Conservation (phyloP, 1,140 invertebrate species). For the Dendroctonus ponderosae region DNA sequence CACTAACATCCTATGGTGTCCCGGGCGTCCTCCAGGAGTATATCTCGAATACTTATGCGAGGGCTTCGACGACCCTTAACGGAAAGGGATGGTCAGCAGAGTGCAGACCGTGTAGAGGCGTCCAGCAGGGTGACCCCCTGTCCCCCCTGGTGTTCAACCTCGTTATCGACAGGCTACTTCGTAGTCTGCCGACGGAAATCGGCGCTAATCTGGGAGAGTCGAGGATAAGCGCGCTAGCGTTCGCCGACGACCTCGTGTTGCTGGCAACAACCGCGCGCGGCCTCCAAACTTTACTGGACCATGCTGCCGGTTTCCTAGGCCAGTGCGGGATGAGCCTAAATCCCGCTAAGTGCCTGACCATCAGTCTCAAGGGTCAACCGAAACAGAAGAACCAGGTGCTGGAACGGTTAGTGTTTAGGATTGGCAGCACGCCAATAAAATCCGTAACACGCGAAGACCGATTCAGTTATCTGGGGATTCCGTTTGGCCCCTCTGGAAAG, state of each 20-base stretch:
- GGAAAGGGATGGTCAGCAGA: slow-evolving; percentile 41
- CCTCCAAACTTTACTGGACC: background rate
- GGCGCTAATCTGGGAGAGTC: slow-evolving; percentile 21
- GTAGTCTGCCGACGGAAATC: background rate
- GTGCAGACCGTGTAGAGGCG: no score
- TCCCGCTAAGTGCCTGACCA: background rate
- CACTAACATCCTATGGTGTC: slow-evolving; percentile 19
- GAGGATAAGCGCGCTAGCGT: slow-evolving; percentile 41
- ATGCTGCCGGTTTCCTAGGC: background rate
- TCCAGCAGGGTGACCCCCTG: slow-evolving; percentile 46
- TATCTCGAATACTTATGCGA: slow-evolving; percentile 19
- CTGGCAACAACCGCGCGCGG: slow-evolving; percentile 26
- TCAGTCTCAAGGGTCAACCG: no score
- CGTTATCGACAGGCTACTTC: slow-evolving; percentile 46
- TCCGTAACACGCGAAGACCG: background rate
- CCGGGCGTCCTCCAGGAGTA: slow-evolving; percentile 8
- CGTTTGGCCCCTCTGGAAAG: no score
- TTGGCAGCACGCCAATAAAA: background rate
- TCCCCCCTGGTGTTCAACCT: slow-evolving; percentile 43
- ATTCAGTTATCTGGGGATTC: no score
- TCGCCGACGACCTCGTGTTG: slow-evolving; percentile 50
- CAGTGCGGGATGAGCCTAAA: background rate
- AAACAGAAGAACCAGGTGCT: no score
- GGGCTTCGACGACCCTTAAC: slow-evolving; percentile 30
- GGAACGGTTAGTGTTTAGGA: background rate